Evolutionary conservation across 2,888 invertebrate species (phyloP), one percentile per base, ranked within the genome.

Genomic region (Leptinotarsa tumamoca): DNA sequence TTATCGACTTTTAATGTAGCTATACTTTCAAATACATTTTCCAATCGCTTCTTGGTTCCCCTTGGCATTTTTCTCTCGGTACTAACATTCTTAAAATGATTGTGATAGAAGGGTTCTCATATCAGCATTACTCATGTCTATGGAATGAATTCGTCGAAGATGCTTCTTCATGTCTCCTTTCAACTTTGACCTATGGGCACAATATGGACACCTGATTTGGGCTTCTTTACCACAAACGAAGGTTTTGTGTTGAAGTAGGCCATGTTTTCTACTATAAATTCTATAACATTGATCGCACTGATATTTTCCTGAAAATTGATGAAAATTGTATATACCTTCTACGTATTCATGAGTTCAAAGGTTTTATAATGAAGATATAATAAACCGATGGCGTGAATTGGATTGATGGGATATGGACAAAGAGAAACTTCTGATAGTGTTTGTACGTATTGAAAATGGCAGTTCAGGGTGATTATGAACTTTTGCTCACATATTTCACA

Each of bases 151-250:
- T 67, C 68, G 68, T 21, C 50, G 63, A 5, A 77, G 27, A 61
- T 77, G 77, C 67, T 72, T 72, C n/a, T 56, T 73, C n/a, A 77
- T 66, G 63, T 76, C 73, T 17, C 52, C 68, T 70, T 71, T 75
- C 17, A 75, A 67, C 63, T 78, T 75, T 4, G 77, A 70, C 50
- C 49, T 76, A 23, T 80, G 78, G 4, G n/a, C 2, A 56, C 81
- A 81, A 21, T 61, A 50, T n/a, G 86, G 85, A 77, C 90, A 89
- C 73, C 80, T 80, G 73, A 89, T 88, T 56, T 88, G 79, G 10
- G 84, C 83, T 68, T 82, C 82, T 63, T 83, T 82, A 43, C 84
- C 82, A 68, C 85, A 85, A 33, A 81, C 80, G 68, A 80, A 84
- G 51, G 73, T 83, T 68, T 79, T 76, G 73, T 85, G 85, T 68